Percentiles rank a stretch among this genome's conserved stretches.
phyloP scores from a whole-genome alignment of 2,113 vertebrate species.

The Chrysemys picta region DNA sequence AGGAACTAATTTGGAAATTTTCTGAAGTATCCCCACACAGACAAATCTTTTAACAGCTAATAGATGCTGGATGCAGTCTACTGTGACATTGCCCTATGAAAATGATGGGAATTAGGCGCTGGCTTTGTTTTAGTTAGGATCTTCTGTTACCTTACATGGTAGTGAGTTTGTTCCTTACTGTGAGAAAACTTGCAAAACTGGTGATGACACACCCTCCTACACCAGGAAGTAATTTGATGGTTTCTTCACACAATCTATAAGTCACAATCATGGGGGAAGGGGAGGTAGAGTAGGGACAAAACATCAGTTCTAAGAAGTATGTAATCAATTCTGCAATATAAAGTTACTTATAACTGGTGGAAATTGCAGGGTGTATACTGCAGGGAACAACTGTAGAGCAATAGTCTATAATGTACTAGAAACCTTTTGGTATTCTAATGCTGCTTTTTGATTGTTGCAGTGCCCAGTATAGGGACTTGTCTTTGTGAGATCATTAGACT shows the following conservation, averaged over 20 bases:
- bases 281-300: background rate
- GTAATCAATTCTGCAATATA: background rate
- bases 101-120: background rate
- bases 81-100: background rate
- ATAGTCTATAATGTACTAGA: background rate
- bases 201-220: background rate
- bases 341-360: background rate
- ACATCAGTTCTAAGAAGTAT: background rate
- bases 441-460: background rate
- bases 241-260: slow-evolving; percentile 7
- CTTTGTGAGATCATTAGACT: slow-evolving; percentile 5
- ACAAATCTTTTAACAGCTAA: background rate
- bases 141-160: background rate
- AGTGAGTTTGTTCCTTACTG: background rate
- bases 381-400: slow-evolving; percentile 45
- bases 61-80: background rate
- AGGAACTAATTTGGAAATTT: background rate
- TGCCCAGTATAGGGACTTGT: background rate
- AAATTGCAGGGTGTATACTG: background rate
- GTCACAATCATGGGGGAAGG: background rate
- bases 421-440: background rate
- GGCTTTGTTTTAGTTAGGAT: background rate
- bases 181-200: background rate
- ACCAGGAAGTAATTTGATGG: background rate
- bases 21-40: background rate